phyloP scores from a whole-genome alignment of 2,797 vertebrate genomes.

The Ctenosaura bakeri region DNA sequence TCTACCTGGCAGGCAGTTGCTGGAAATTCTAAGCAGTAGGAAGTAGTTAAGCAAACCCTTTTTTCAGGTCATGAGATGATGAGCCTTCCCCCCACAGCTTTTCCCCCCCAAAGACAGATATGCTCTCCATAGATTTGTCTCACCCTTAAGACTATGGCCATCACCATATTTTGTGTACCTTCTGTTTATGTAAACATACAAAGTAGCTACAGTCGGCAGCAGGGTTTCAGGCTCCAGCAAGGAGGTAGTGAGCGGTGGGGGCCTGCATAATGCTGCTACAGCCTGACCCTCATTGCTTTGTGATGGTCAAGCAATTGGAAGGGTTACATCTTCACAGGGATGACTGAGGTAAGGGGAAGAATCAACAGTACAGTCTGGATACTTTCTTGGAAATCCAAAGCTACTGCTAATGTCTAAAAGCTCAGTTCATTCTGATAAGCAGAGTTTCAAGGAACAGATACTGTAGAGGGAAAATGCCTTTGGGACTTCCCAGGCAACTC shows the following conservation, averaged over 20 bases:
- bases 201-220: background rate
- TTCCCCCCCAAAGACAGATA: background rate
- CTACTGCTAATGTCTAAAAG: background rate
- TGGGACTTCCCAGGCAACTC: background rate
- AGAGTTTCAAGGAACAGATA: background rate
- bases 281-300: background rate
- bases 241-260: background rate
- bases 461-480: background rate
- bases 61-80: background rate
- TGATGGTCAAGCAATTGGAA: background rate
- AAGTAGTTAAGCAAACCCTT: background rate
- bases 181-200: too few species aligned
- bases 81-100: too few species aligned
- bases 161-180: background rate
- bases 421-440: background rate
- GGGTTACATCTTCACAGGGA: background rate
- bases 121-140: background rate
- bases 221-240: background rate
- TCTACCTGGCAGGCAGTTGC: background rate
- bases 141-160: background rate
- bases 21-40: background rate
- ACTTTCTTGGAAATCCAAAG: background rate
- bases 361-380: background rate
- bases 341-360: background rate
- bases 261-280: background rate